These are phyloP conservation scores for Drosophila ohnishii DNA, from an alignment of 1,140 invertebrate genomes.

Conservation along the genomic window DNA sequence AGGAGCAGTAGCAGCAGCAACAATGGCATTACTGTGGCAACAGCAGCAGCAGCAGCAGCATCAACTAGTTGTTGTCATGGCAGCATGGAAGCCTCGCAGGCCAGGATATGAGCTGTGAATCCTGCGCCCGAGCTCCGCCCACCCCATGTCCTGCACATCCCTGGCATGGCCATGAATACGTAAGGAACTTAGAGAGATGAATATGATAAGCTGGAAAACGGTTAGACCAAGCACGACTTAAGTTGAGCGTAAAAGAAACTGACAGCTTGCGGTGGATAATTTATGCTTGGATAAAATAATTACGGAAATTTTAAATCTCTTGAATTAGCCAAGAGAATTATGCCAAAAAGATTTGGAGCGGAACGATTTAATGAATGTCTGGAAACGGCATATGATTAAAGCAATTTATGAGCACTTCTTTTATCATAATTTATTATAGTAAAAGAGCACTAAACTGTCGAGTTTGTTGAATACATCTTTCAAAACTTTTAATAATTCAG, in stretches of 20 bases:
- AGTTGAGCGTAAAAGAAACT: constrained; percentile 8
- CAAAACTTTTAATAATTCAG: constrained; percentile 6
- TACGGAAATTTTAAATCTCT: constrained; percentile 3
- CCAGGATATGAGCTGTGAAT: constrained; percentile 44
- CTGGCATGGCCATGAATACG: constrained; percentile 33
- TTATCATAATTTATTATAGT: not conserved
- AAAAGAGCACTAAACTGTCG: not conserved
- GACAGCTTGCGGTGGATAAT: constrained; percentile 21
- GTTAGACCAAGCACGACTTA: constrained; percentile 17
- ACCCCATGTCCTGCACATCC: not conserved
- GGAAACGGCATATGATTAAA: not conserved
- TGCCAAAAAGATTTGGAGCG: not conserved
- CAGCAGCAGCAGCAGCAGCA: constrained; percentile 42
- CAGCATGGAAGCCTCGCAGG: constrained; percentile 12
- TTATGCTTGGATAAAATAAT: constrained; percentile 26
- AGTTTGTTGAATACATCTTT: not conserved
- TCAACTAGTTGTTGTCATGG: constrained; percentile 58
- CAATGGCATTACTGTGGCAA: constrained; percentile 3
- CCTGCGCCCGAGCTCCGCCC: constrained; percentile 5
- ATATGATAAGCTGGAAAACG: constrained; percentile 36
- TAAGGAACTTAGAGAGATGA: constrained; percentile 24
- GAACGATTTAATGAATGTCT: constrained; percentile 3
- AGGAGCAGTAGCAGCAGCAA: constrained; percentile 30
- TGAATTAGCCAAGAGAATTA: constrained; percentile 4
- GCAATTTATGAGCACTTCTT: not conserved